phyloP scores from a whole-genome alignment of 2,797 vertebrate species.

The Rhabdophis nuchalis region DNA sequence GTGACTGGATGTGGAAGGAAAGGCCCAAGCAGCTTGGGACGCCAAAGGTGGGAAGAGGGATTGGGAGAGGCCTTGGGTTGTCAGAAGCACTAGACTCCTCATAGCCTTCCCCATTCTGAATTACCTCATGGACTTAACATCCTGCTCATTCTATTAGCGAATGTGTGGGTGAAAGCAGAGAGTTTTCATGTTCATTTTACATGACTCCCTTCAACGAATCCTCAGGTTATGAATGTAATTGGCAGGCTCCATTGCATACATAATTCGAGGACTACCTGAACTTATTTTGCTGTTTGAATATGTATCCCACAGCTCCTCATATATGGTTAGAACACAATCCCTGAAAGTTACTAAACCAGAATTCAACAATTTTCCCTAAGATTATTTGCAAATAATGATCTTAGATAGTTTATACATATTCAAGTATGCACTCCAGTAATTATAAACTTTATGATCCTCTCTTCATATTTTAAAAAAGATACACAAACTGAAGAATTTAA shows the following conservation, averaged over 20 bases:
- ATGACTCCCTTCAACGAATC: background rate
- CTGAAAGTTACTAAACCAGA: background rate
- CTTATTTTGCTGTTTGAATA: background rate
- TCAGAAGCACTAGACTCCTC: background rate
- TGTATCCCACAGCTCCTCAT: background rate
- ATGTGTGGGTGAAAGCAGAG: background rate
- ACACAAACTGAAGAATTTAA: background rate
- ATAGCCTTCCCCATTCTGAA: too few relatives aligned
- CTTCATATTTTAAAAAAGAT: background rate
- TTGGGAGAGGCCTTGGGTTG: background rate
- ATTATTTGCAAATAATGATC: background rate
- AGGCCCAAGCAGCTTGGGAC: background rate
- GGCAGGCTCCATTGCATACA: too few relatives aligned
- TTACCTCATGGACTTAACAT: background rate
- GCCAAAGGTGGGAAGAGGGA: background rate
- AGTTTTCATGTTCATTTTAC: background rate
- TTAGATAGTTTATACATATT: background rate
- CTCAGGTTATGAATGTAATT: background rate
- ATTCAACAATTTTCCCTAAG: background rate
- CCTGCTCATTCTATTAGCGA: background rate
- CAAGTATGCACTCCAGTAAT: background rate
- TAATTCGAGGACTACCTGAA: background rate
- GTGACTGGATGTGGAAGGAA: background rate
- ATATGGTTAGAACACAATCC: background rate
- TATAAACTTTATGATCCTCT: background rate